These are phyloP conservation scores for Microplitis demolitor DNA, from an alignment of 1,140 invertebrate species.

Conservation along the genomic window DNA sequence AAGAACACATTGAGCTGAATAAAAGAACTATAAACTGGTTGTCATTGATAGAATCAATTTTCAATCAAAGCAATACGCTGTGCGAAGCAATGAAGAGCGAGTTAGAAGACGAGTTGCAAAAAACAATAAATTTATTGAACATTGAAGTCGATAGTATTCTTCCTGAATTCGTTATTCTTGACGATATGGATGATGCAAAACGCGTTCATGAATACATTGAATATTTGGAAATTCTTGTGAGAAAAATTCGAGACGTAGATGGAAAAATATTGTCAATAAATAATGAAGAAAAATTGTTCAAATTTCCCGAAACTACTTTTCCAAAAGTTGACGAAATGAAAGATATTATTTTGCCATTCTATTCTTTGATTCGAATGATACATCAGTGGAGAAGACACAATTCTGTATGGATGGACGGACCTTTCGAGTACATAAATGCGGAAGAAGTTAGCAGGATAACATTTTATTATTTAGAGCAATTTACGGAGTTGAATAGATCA, in stretches of 20 bases:
- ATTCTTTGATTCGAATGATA: constrained; percentile 55
- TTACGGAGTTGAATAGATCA: constrained; percentile 64
- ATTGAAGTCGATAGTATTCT: constrained; percentile 65
- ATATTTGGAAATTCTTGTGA: constrained; percentile 65
- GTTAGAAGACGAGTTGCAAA: constrained; percentile 67
- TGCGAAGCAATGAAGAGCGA: constrained; percentile 68
- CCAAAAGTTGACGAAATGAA: constrained; percentile 66
- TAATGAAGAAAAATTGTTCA: constrained; percentile 72
- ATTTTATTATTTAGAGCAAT: constrained; percentile 57
- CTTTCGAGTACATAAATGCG: constrained; percentile 68
- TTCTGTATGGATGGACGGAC: constrained; percentile 72
- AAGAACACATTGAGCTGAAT: constrained; percentile 57
- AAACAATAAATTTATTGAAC: constrained; percentile 64
- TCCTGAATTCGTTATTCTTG: constrained; percentile 58
- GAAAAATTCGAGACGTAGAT: constrained; percentile 63
- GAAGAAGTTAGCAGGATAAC: constrained; percentile 61
- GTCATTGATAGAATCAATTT: constrained; percentile 57
- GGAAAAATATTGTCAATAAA: constrained; percentile 68
- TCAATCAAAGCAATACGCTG: constrained; percentile 60
- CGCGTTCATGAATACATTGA: constrained; percentile 53
- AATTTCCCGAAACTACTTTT: constrained; percentile 70
- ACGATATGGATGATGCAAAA: constrained; percentile 58
- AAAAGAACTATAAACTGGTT: constrained; percentile 60
- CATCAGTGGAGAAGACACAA: constrained; percentile 69
- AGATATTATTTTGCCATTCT: constrained; percentile 56